Evolutionary conservation across 2,888 invertebrate genomes (phyloP), one percentile per base, ranked within the genome.

Genomic region (Euzetes globulus): DNA sequence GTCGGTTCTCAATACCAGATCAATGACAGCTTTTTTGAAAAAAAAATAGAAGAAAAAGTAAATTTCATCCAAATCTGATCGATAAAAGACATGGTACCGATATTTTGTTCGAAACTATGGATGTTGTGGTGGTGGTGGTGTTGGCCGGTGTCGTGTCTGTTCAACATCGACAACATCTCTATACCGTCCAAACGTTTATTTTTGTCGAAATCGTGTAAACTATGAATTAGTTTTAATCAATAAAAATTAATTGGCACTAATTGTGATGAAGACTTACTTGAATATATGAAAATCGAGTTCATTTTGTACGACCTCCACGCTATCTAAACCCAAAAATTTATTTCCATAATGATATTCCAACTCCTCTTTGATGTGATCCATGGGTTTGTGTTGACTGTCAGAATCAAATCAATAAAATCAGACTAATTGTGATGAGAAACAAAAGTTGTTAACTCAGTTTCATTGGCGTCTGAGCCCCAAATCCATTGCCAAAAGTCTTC

Each of bases 121-220:
- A 15, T 15, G 13, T 37, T 65, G 17, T 7, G 7, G 15, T 65
- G 70, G 19, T n/a, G n/a, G n/a, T 4, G 33, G 33, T 45, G 41
- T 1, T 70, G 22, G 13, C 27, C 13, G 7, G n/a, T 29, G 25
- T 73, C 60, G 37, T 58, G 58, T 29, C 37, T 19, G 63, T 37
- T 11, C 37, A 73, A 63, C 60, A 92, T 92, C 83, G 91, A 87
- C 72, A 94, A 84, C 80, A 96, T 88, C 84, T 96, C 96, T 76
- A 94, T 83, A 0, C 95, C 95, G 82, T 96, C 95, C 76, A 96
- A 84, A 80, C 89, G 90, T 1, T 89, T 90, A 82, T 96, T 94
- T 81, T 90, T 91, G 81, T 95, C 94, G 78, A 89, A 89, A 82
- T 96, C 96, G 80, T 96, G 96, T 33, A 83, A 79, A 76, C 83